Conservation (phyloP, 2,113 vertebrate genomes). For the Macquaria ambigua region DNA sequence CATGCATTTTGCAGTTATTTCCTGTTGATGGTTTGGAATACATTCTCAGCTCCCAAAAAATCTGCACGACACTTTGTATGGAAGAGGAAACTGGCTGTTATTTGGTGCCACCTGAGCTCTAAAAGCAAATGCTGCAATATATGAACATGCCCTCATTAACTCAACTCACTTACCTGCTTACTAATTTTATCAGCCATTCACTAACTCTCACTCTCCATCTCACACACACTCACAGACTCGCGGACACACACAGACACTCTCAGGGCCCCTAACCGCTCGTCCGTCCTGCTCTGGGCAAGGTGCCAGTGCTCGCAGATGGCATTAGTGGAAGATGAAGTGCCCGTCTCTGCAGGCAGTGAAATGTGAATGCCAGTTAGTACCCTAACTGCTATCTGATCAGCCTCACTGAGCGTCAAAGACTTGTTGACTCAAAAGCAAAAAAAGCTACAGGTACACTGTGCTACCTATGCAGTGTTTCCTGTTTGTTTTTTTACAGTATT, state of each 20-base stretch:
- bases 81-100: neutral
- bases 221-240: neutral
- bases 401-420: slow-evolving; percentile 49
- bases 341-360: slow-evolving; percentile 71
- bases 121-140: slow-evolving; percentile 22
- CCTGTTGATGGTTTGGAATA: neutral
- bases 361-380: slow-evolving; percentile 77
- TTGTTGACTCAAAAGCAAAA: slow-evolving; percentile 60
- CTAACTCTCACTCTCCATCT: neutral
- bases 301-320: slow-evolving; percentile 81
- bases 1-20: slow-evolving; percentile 20
- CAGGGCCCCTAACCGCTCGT: slow-evolving; percentile 23
- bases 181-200: slow-evolving; percentile 36
- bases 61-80: neutral
- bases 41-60: neutral
- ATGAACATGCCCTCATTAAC: slow-evolving; percentile 41
- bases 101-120: neutral
- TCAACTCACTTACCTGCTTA: slow-evolving; percentile 47
- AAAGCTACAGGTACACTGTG: slow-evolving; percentile 52
- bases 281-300: slow-evolving; percentile 68
- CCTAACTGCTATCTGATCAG: slow-evolving; percentile 64
- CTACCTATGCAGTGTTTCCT: neutral
- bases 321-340: slow-evolving; percentile 76
- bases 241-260: slow-evolving; percentile 1
- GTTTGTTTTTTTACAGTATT: too few relatives aligned